These are phyloP conservation scores for Leucophora obtusa DNA, from an alignment of 2,888 invertebrate genomes.

Conservation along the genomic window DNA sequence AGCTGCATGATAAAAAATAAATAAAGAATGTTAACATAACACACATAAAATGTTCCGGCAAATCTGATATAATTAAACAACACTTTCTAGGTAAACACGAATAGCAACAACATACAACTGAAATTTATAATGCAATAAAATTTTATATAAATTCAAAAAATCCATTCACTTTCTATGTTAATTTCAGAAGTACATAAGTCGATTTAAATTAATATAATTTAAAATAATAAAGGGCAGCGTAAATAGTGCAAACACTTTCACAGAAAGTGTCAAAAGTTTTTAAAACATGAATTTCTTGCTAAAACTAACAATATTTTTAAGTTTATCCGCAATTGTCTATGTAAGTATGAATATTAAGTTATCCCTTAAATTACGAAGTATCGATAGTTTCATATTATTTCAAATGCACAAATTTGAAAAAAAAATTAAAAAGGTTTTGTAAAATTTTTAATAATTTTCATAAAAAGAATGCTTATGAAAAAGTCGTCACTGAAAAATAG, in stretches of 20 bases:
- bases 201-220: conserved; percentile 1
- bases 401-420: too few relatives aligned
- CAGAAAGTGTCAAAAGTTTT: conserved; percentile 13
- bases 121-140: not conserved
- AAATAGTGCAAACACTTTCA: conserved; percentile 15
- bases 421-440: too few relatives aligned
- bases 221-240: not conserved
- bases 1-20: not conserved
- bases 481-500: too few relatives aligned
- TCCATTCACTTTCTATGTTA: not conserved
- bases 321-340: conserved; percentile 1
- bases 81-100: not conserved
- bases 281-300: conserved; percentile 1
- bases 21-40: too few relatives aligned
- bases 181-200: not conserved
- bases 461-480: too few relatives aligned
- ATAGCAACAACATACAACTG: not conserved
- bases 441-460: too few relatives aligned
- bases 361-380: too few relatives aligned
- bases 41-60: not conserved
- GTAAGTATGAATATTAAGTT: conserved; percentile 3
- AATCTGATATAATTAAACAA: not conserved
- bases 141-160: not conserved
- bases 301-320: conserved; percentile 1
- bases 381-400: too few relatives aligned